phyloP scores from a whole-genome alignment of 2,113 vertebrate species.

The Greenwoodochromis staneri region DNA sequence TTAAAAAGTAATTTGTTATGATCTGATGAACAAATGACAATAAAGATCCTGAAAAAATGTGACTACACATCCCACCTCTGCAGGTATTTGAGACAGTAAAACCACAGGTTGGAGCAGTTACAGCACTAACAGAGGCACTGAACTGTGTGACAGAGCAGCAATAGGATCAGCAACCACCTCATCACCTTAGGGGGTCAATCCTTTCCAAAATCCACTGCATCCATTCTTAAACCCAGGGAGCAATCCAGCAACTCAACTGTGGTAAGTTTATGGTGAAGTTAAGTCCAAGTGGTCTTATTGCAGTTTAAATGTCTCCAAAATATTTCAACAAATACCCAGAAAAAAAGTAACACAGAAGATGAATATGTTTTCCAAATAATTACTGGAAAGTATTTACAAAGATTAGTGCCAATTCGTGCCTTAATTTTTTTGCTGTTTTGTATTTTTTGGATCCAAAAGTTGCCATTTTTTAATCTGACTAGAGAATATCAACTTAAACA shows the following conservation, averaged over 20 bases:
- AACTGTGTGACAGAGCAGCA: not conserved
- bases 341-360: not conserved
- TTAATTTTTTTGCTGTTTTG: not conserved
- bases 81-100: not conserved
- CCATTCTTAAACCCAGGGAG: not conserved
- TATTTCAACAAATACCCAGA: not conserved
- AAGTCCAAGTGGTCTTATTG: not conserved
- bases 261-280: not conserved
- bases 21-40: not conserved
- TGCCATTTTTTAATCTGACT: not conserved
- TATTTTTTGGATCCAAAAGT: not conserved
- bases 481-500: not conserved
- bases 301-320: not conserved
- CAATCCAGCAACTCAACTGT: not conserved
- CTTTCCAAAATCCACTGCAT: slow-evolving; percentile 10
- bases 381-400: not conserved
- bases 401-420: not conserved
- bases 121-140: not conserved
- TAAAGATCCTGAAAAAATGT: not conserved
- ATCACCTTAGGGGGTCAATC: slow-evolving; percentile 11
- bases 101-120: not conserved
- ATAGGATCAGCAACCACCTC: slow-evolving; percentile 2
- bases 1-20: not conserved
- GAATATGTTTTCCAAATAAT: not conserved
- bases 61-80: not conserved